phyloP scores from a whole-genome alignment of 2,797 vertebrate genomes.

The Cyprinella venusta region DNA sequence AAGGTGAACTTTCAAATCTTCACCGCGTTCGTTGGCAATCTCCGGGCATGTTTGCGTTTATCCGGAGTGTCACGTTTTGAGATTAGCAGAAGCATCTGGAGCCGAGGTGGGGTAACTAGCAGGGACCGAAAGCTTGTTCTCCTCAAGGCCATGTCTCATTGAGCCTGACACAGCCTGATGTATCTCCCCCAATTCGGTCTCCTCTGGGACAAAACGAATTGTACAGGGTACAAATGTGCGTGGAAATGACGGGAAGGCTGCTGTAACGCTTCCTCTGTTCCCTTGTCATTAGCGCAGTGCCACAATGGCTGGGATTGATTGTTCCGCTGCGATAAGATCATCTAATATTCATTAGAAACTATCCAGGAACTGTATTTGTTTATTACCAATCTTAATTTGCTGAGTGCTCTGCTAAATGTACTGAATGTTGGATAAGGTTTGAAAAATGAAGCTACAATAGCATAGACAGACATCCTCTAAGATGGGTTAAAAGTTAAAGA shows the following conservation, averaged over 20 bases:
- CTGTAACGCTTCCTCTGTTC: conserved; percentile 61
- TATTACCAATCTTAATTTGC: conserved; percentile 64
- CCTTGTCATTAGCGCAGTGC: conserved; percentile 61
- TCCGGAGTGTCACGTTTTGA: not conserved
- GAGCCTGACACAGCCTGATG: conserved; percentile 49
- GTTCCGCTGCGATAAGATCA: conserved; percentile 65
- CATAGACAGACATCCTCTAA: conserved; percentile 28
- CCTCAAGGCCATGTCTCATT: conserved; percentile 41
- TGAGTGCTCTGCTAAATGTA: conserved; percentile 53
- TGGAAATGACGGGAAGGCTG: conserved; percentile 54
- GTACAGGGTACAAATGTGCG: conserved; percentile 56
- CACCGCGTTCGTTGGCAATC: not conserved
- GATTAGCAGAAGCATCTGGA: conserved; percentile 17
- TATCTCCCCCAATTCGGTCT: conserved; percentile 46
- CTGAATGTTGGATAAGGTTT: conserved; percentile 25
- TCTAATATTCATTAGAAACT: conserved; percentile 72
- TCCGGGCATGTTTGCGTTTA: not conserved
- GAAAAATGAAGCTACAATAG: conserved; percentile 33
- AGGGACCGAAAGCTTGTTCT: conserved; percentile 20
- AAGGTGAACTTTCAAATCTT: not conserved
- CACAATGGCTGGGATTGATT: conserved; percentile 62
- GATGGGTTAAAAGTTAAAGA: conserved; percentile 27
- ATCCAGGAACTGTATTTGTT: conserved; percentile 64
- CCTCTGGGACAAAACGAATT: conserved; percentile 53
- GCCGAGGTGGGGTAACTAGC: conserved; percentile 9